Evolutionary conservation across 2,113 vertebrate genomes (phyloP).

Genomic region (Dicentrarchus labrax): DNA sequence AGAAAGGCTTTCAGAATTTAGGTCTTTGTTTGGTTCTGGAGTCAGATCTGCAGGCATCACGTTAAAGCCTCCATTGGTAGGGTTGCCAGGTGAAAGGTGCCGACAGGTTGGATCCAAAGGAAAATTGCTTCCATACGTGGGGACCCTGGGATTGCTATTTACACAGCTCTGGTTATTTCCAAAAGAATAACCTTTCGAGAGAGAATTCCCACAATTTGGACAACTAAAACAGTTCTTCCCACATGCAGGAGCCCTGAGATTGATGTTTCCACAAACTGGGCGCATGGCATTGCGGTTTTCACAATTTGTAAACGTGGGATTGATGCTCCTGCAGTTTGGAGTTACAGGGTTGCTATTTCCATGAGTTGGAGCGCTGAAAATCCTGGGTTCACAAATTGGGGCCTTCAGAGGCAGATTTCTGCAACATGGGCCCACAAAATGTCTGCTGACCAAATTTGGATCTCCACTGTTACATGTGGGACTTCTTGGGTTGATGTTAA

Average conservation of each 20-base stretch:
- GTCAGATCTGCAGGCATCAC: background rate
- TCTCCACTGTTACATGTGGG: background rate
- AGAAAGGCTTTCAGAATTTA: background rate
- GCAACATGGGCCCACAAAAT: conserved; percentile 41
- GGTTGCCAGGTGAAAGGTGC: conserved; percentile 8
- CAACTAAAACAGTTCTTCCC: conserved; percentile 17
- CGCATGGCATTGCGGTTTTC: background rate
- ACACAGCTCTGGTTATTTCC: conserved; percentile 21
- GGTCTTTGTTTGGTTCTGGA: conserved; percentile 10
- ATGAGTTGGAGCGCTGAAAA: background rate
- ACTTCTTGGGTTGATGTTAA: background rate
- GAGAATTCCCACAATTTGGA: background rate
- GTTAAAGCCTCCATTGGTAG: background rate
- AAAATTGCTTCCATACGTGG: conserved; percentile 10
- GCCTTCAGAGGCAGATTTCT: conserved; percentile 11
- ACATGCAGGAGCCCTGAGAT: conserved; percentile 1
- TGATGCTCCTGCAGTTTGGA: background rate
- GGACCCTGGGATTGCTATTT: background rate
- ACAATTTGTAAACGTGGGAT: conserved; percentile 1
- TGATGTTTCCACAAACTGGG: background rate
- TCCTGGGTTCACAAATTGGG: conserved; percentile 18
- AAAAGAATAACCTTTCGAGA: background rate
- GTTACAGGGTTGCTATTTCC: background rate
- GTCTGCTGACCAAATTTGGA: background rate
- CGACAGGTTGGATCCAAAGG: background rate